Evolutionary conservation across 2,888 invertebrate species (phyloP), one percentile per base, ranked within the genome.

Genomic region (Cecidostiba fungosa): DNA sequence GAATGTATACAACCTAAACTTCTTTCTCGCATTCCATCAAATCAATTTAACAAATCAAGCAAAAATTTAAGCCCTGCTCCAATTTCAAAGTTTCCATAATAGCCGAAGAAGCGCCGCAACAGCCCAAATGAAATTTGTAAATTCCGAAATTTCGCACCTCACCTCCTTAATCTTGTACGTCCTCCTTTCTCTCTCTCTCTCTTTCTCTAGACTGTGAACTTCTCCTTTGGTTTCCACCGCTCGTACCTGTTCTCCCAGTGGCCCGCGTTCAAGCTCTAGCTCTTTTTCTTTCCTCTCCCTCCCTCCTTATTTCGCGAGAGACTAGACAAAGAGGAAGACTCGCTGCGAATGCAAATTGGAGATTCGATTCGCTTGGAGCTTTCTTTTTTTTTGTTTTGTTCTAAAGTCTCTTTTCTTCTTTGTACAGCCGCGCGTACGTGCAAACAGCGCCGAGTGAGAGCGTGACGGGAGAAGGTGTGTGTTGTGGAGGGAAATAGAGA

Each of bases 331-430:
- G 82, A 50, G 84, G n/a, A n/a, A 47, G 62, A 70, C 50, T 84
- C 39, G 70, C 69, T 43, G 81, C 69, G 77, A 87, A 87, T 86
- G 87, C 86, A 87, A 87, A 87, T 85, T 76, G 80, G 50, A 82
- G 85, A 84, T 77, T 86, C 80, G 73, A 84, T 86, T 82, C 82
- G 80, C 79, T 29, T 66, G 77, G 74, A 79, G 76, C 81, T 76
- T 77, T 26, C 66, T 76, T 83, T 83, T 85, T 76, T 74, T 14
- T 76, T 83, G 82, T 85, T 76, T 74, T 14, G 59, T 54, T 29
- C n/a, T 4, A 47, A 47, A 73, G 26, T 26, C n/a, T 43, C 47
- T 47, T 23, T 73, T 73, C 73, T 47, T 72, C 23, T 72, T 8
- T 3, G n/a, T 10, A 23, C 23, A 39, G n/a, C n/a, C 69, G 19